A percentile compares a stretch with the other conserved stretches of the same genome.
Conservation (phyloP, 1,140 invertebrate species). For the Dendroctonus ponderosae region DNA sequence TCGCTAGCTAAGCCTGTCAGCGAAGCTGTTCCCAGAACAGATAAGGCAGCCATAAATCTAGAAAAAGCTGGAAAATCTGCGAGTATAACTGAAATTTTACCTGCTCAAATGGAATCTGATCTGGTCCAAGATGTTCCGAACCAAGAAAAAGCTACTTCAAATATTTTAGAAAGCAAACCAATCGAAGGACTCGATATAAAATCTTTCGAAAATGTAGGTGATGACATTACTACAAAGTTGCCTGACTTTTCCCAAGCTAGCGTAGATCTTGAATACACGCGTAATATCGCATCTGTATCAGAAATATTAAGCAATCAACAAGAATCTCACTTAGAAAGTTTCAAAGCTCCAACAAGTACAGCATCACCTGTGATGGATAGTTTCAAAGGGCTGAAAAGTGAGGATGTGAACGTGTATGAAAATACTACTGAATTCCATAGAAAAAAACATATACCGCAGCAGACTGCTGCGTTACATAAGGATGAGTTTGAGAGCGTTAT, state of each 20-base stretch:
- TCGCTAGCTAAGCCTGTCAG: constrained; percentile 10
- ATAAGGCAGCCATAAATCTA: constrained; percentile 20
- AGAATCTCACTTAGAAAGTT: constrained; percentile 16
- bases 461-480: constrained; percentile 24
- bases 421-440: constrained; percentile 15
- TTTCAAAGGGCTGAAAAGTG: constrained; percentile 38
- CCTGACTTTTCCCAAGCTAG: constrained; percentile 17
- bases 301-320: constrained; percentile 31
- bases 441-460: constrained; percentile 36
- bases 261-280: constrained; percentile 33
- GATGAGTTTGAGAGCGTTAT: constrained; percentile 49
- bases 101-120: constrained; percentile 11
- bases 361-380: constrained; percentile 42
- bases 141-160: constrained; percentile 28
- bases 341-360: constrained; percentile 25
- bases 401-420: constrained; percentile 38
- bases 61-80: constrained; percentile 20
- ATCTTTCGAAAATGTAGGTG: constrained; percentile 25
- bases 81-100: constrained; percentile 17
- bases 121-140: constrained; percentile 16
- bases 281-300: constrained; percentile 29
- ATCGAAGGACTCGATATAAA: constrained; percentile 40
- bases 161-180: constrained; percentile 42
- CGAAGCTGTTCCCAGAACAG: not conserved
- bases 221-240: not conserved